Base-by-base conservation (phyloP, 2,113 vertebrate species). In the Tenebrosternarchus preto region DNA sequence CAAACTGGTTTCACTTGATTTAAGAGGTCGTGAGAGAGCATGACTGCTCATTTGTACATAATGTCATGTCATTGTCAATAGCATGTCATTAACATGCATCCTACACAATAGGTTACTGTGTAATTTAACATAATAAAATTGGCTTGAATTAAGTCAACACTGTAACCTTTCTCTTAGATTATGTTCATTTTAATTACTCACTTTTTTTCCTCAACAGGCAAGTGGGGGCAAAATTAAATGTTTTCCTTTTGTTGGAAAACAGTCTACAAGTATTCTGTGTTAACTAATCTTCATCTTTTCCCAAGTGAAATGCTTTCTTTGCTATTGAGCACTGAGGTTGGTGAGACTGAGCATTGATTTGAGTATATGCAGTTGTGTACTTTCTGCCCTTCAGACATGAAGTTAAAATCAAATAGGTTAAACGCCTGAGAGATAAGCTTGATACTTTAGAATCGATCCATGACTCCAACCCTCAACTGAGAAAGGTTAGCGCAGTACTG, bases 241-340 rank as follows among this genome's bases (percentile, higher is more conserved):
- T n/a, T n/a, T n/a, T n/a, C 24, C 83, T 91, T 90, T 91, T 95
- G 88, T 92, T 95, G 93, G 93, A 95, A 93, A 95, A 91, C 92
- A 93, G 92, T 92, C 94, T 96, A 95, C 96, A 96, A 96, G 95
- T 96, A 96, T 97, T 91, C 90, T 81, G 82, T 88, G 86, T 90
- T 86, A 77, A 87, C 87, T 89, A 90, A 78, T 82, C 86, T 87
- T 43, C 77, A 80, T 80, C 16, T 22, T 70, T 67, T 63, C 25
- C 31, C 4, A 12, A 60, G 75, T 79, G 76, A 80, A 81, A 73
- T 82, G 5, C 78, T 86, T 82, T 83, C 80, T 85, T 86, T 93
- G 93, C 90, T 89, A 89, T 88, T 93, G 91, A 73, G 59, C 5
- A 2, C 25, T 57, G 25, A 50, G 39, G n/a, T 80, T 20, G 67